These are phyloP conservation scores for Hyposoter dolosus DNA, from an alignment of 2,888 invertebrate genomes.

Conservation along the genomic window DNA sequence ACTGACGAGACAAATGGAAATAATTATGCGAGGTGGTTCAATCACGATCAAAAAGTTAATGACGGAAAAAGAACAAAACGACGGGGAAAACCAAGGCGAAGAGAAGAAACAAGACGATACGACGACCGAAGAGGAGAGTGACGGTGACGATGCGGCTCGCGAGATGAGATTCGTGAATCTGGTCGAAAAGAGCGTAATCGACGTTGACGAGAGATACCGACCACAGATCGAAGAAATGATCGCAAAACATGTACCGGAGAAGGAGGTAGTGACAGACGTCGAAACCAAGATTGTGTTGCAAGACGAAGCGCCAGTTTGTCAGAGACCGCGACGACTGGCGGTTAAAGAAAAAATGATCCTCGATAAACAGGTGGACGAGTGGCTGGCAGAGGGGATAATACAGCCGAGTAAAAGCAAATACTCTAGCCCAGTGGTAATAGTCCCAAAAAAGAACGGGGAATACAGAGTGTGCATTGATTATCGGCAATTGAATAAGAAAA, in stretches of 20 bases:
- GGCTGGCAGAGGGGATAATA: slow-evolving; percentile 77
- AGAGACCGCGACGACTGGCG: slow-evolving; percentile 73
- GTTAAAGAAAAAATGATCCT: slow-evolving; percentile 72
- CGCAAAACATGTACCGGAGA: slow-evolving; percentile 71
- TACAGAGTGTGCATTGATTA: slow-evolving; percentile 72
- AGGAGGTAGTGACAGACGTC: slow-evolving; percentile 69
- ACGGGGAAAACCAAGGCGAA: neutral
- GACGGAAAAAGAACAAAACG: slow-evolving; percentile 59
- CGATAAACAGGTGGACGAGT: slow-evolving; percentile 74
- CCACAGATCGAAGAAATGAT: slow-evolving; percentile 66
- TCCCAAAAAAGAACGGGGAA: slow-evolving; percentile 74
- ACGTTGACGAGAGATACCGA: slow-evolving; percentile 68
- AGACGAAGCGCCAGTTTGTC: slow-evolving; percentile 76
- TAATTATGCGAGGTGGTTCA: slow-evolving; percentile 40
- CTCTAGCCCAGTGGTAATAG: slow-evolving; percentile 77
- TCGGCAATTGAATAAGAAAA: no score
- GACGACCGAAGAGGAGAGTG: neutral
- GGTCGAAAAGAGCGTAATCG: slow-evolving; percentile 57
- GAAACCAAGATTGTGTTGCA: slow-evolving; percentile 76
- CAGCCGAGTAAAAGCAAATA: slow-evolving; percentile 78
- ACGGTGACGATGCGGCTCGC: slow-evolving; percentile 39
- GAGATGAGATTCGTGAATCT: slow-evolving; percentile 49
- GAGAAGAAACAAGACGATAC: slow-evolving; percentile 48
- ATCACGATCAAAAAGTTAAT: slow-evolving; percentile 40
- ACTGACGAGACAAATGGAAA: slow-evolving; percentile 42